Percentiles rank a stretch among this genome's conserved stretches.
phyloP scores from a whole-genome alignment of 1,140 invertebrate species.

The Chelonus insularis region DNA sequence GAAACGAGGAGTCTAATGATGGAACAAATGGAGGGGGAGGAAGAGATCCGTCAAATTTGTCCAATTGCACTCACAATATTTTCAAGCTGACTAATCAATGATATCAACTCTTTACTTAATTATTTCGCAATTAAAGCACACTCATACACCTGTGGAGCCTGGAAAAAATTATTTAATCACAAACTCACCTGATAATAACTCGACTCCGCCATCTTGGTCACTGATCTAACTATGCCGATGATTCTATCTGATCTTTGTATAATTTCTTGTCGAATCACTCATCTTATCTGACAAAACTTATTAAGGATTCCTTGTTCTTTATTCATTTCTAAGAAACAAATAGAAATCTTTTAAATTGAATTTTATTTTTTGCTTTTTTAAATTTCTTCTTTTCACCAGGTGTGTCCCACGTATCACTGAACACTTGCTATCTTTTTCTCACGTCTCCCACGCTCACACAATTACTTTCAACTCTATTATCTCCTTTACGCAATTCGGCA shows the following conservation, averaged over 20 bases:
- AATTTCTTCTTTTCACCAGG: conserved; percentile 2
- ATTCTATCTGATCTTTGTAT: conserved; percentile 53
- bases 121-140: background rate
- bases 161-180: conserved; percentile 37
- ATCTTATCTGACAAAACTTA: conserved; percentile 36
- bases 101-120: background rate
- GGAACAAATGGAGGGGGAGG: conserved; percentile 11
- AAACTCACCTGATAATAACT: conserved; percentile 65
- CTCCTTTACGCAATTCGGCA: too few relatives aligned
- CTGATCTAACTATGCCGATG: conserved; percentile 37
- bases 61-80: background rate
- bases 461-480: too few relatives aligned
- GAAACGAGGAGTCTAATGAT: conserved; percentile 21
- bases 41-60: background rate
- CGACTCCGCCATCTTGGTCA: conserved; percentile 64
- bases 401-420: background rate
- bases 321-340: background rate
- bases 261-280: conserved; percentile 39
- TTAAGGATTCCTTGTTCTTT: background rate
- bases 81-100: background rate
- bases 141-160: background rate
- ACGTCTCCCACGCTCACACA: too few relatives aligned
- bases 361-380: background rate
- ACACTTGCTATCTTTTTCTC: background rate
- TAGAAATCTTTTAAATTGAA: background rate